phyloP scores from a whole-genome alignment of 1,140 invertebrate species.

The Protaetia brevitarsis region DNA sequence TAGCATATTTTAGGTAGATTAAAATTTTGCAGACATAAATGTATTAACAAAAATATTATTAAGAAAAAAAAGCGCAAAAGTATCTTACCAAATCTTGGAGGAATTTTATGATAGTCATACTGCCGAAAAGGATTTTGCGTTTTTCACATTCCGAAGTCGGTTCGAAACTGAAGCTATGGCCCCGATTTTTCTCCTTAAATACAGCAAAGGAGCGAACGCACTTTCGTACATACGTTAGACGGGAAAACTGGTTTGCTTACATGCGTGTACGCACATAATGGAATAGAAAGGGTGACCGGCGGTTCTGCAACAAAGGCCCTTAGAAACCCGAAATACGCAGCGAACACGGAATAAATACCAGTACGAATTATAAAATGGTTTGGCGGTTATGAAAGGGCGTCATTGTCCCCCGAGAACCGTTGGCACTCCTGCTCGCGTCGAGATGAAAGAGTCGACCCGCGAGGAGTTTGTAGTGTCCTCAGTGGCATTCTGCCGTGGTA shows the following conservation, averaged over 20 bases:
- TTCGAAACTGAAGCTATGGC: neutral
- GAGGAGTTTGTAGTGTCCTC: neutral
- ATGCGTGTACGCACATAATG: no score
- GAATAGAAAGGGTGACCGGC: neutral
- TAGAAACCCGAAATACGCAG: slow-evolving; percentile 5
- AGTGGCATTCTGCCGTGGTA: neutral
- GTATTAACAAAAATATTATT: neutral
- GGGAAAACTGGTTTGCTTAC: slow-evolving; percentile 10
- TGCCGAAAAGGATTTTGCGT: neutral
- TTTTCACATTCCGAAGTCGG: neutral
- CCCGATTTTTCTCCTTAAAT: neutral
- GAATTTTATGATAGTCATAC: no score
- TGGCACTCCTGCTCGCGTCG: neutral
- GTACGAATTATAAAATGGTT: neutral
- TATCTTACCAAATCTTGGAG: neutral
- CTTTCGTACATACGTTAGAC: slow-evolving; percentile 9
- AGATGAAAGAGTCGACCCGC: neutral
- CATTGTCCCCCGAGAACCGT: slow-evolving; percentile 3
- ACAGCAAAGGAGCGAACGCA: neutral
- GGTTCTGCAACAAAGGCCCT: neutral
- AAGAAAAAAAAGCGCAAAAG: no score
- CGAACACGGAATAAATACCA: no score
- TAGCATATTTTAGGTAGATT: neutral
- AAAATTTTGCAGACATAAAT: neutral
- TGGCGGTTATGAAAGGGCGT: slow-evolving; percentile 2